Conservation (phyloP, 1,140 invertebrate genomes). For the Bombus breviceps region DNA sequence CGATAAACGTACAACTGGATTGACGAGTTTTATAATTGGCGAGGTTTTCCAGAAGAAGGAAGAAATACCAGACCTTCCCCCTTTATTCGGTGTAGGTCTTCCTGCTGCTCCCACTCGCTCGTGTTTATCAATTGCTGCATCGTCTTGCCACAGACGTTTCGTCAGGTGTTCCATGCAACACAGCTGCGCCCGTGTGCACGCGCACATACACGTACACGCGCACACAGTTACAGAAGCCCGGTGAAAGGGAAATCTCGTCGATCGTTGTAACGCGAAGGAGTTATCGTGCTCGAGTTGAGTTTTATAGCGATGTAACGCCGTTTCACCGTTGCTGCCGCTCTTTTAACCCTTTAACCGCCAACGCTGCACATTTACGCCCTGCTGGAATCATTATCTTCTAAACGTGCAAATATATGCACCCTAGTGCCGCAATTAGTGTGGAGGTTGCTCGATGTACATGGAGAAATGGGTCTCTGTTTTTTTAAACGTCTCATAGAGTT, state of each 20-base stretch:
- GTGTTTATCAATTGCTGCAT: constrained; percentile 48
- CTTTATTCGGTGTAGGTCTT: not conserved
- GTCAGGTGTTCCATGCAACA: constrained; percentile 55
- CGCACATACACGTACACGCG: not conserved
- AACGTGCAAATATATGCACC: constrained; percentile 28
- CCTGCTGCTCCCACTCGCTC: not conserved
- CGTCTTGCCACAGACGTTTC: constrained; percentile 54
- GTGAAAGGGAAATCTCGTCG: constrained; percentile 64
- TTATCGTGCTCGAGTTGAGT: constrained; percentile 24
- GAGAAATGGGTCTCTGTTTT: not conserved
- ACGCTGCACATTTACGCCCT: not conserved
- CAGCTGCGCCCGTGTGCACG: constrained; percentile 4
- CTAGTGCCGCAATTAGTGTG: not conserved
- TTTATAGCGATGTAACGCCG: constrained; percentile 17
- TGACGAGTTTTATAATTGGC: not conserved
- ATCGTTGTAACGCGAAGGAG: constrained; percentile 45
- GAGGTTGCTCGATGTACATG: not conserved
- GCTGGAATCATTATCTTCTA: not conserved
- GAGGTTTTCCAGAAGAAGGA: not conserved
- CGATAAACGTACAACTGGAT: not conserved
- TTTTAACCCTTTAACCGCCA: constrained; percentile 6
- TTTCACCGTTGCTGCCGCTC: not conserved
- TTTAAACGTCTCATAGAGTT: not conserved
- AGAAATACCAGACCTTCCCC: not conserved
- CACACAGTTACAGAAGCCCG: constrained; percentile 37